Conservation (phyloP, 92 coral and sea anemone species). For the Bergia sp. region DNA sequence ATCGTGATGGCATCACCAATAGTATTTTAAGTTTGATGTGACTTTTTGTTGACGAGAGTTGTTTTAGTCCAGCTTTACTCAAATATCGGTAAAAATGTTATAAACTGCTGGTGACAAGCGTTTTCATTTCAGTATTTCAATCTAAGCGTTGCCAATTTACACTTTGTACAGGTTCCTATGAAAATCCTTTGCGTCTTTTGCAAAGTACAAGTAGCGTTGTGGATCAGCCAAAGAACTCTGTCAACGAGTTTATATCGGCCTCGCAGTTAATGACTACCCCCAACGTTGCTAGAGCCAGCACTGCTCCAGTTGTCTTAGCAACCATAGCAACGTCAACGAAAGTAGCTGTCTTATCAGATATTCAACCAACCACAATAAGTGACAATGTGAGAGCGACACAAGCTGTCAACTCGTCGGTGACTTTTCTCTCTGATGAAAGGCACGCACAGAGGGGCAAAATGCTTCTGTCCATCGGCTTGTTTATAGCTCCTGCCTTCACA, state of each 20-base stretch:
- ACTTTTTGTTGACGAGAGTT: too few species aligned
- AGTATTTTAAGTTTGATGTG: too few species aligned
- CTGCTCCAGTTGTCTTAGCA: background rate
- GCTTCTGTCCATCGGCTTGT: conserved; percentile 13
- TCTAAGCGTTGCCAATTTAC: too few species aligned
- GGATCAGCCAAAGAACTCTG: background rate
- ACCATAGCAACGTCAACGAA: background rate
- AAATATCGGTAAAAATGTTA: too few species aligned
- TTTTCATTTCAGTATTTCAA: too few species aligned
- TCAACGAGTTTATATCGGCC: background rate
- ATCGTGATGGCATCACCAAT: too few species aligned
- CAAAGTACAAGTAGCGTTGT: conserved; percentile 7
- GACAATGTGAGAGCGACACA: background rate
- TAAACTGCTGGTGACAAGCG: too few species aligned
- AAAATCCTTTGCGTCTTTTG: background rate
- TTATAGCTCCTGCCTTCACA: conserved; percentile 23
- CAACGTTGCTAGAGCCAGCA: background rate
- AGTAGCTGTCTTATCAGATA: background rate
- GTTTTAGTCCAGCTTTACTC: too few species aligned
- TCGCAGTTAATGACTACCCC: background rate
- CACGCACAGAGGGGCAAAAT: background rate
- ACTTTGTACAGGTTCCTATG: background rate
- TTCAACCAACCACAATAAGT: background rate
- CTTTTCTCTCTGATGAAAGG: background rate
- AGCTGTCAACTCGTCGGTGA: background rate